Evolutionary conservation across 2,888 invertebrate genomes (phyloP).

Genomic region (Apamea epomidion): DNA sequence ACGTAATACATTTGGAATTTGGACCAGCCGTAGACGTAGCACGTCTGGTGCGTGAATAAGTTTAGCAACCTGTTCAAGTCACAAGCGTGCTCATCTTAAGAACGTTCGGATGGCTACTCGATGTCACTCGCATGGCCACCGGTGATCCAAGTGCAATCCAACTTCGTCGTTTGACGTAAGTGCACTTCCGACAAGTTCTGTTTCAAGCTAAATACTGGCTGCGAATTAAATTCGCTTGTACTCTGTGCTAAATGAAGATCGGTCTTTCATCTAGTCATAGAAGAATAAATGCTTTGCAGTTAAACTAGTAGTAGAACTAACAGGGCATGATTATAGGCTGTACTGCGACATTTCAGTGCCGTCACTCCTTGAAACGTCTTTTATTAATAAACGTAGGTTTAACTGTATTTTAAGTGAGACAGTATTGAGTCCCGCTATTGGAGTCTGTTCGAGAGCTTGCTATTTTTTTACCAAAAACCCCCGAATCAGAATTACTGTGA

Average conservation of each 20-base stretch:
- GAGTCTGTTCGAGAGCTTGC: neutral
- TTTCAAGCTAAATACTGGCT: neutral
- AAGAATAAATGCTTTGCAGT: neutral
- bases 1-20: constrained; percentile 1
- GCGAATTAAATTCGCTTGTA: neutral
- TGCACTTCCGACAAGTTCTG: constrained; percentile 23
- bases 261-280: neutral
- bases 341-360: neutral
- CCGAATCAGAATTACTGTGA: neutral
- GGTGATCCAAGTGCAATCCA: constrained; percentile 37
- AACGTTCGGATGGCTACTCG: constrained; percentile 43
- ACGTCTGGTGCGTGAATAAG: neutral
- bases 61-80: constrained; percentile 12
- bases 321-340: neutral
- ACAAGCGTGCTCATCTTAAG: constrained; percentile 43
- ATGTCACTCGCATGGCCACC: constrained; percentile 28
- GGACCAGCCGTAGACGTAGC: neutral
- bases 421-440: neutral
- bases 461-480: neutral
- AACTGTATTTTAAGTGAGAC: neutral
- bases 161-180: constrained; percentile 18
- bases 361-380: neutral
- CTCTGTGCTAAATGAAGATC: neutral
- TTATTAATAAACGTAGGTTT: no score
- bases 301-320: neutral